Evolutionary conservation across 2,797 vertebrate genomes (phyloP).

Genomic region (Phoeniculus purpureus): DNA sequence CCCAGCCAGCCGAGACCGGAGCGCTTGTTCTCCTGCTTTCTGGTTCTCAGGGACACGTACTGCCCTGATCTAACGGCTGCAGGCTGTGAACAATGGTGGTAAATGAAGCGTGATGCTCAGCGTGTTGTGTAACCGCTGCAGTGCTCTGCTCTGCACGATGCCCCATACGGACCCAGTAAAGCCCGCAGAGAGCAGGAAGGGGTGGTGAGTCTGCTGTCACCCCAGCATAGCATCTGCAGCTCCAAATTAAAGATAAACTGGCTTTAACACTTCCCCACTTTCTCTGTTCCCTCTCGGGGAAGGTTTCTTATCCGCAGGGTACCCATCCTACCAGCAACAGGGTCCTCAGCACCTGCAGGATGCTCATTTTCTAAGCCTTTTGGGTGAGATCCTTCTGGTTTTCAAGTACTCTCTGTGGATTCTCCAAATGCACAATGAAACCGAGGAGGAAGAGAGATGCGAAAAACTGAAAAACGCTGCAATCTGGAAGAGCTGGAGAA

Average conservation of each 20-base stretch:
- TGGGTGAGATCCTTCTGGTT: not conserved
- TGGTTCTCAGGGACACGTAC: not conserved
- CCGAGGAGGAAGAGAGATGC: not conserved
- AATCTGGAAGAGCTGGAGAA: not conserved
- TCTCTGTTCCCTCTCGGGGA: not conserved
- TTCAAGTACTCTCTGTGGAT: not conserved
- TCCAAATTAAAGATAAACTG: not conserved
- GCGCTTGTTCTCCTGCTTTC: not conserved
- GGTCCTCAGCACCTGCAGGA: not conserved
- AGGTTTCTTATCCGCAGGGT: not conserved
- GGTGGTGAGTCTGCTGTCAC: not conserved
- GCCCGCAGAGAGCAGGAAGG: not conserved
- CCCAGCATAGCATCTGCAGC: not conserved
- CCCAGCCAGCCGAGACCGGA: not conserved
- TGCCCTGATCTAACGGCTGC: not conserved
- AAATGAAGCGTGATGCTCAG: not conserved
- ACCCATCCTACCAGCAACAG: not conserved
- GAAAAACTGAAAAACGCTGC: not conserved
- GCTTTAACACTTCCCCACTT: accelerated
- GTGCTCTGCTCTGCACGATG: not conserved
- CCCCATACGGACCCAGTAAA: not conserved
- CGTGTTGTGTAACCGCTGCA: not conserved
- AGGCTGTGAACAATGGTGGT: not conserved
- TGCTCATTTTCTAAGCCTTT: not conserved
- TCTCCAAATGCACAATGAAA: not conserved